phyloP scores from a whole-genome alignment of 2,113 vertebrate genomes.

The Calypte anna region DNA sequence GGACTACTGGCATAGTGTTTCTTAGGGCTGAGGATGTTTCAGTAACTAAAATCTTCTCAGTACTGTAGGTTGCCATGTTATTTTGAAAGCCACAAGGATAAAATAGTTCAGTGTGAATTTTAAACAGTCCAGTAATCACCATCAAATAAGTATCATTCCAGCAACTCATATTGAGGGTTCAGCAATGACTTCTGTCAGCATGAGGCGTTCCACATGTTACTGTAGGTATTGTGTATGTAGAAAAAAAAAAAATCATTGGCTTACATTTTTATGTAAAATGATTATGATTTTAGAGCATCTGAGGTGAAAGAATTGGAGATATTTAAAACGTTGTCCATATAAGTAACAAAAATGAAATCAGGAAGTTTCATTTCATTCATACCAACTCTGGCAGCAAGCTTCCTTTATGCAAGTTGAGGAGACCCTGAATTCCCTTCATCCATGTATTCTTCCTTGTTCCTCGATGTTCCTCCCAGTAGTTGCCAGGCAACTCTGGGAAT shows the following conservation, averaged over 20 bases:
- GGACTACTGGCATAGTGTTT: neutral
- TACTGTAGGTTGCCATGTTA: neutral
- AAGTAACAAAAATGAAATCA: slow-evolving; percentile 20
- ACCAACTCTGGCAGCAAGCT: slow-evolving; percentile 14
- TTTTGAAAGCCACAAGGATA: neutral
- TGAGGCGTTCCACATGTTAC: neutral
- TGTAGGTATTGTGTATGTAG: neutral
- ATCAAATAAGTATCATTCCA: neutral
- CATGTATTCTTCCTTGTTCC: slow-evolving; percentile 71
- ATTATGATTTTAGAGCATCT: neutral
- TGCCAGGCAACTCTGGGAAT: slow-evolving; percentile 82
- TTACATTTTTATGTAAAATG: neutral
- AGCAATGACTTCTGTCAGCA: neutral
- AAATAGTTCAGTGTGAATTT: neutral
- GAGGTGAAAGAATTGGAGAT: neutral
- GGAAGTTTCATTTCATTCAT: neutral
- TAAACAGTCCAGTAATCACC: neutral
- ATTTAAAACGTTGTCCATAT: neutral
- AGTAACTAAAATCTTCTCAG: neutral
- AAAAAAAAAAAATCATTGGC: neutral
- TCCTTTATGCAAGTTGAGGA: slow-evolving; percentile 62
- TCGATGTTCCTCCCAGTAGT: slow-evolving; percentile 74
- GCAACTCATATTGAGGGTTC: neutral
- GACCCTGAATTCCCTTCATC: slow-evolving; percentile 63
- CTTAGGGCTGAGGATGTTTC: neutral